These are phyloP conservation scores for Eretmochelys imbricata DNA, from an alignment of 2,113 vertebrate genomes.

Conservation along the genomic window DNA sequence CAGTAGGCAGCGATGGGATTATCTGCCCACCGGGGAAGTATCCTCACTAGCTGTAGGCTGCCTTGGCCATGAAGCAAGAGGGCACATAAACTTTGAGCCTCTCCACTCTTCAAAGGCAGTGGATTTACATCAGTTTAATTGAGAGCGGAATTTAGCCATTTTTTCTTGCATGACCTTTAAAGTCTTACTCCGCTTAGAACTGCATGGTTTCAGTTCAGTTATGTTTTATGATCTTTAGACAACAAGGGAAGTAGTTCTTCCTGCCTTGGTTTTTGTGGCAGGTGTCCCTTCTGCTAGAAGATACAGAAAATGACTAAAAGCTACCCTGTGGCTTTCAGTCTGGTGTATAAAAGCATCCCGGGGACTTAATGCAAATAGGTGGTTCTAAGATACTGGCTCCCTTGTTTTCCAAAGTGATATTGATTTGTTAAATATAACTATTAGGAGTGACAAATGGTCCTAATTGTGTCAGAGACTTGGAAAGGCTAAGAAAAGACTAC, in stretches of 20 bases:
- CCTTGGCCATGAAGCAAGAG: not conserved
- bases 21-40: not conserved
- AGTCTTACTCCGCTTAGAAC: not conserved
- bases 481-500: not conserved
- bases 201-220: not conserved
- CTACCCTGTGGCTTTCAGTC: fast-evolving
- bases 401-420: not conserved
- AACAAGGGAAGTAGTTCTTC: fast-evolving
- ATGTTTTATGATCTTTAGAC: not conserved
- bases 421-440: not conserved
- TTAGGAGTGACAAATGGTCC: not conserved
- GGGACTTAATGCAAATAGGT: not conserved
- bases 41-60: not conserved
- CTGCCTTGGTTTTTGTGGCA: fast-evolving
- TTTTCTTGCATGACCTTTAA: not conserved
- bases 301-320: fast-evolving
- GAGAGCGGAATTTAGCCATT: not conserved
- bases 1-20: not conserved
- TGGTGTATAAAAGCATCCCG: fast-evolving
- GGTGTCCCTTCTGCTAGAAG: not conserved
- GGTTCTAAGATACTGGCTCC: not conserved
- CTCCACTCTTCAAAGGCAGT: not conserved
- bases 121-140: not conserved
- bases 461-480: not conserved
- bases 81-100: not conserved